Base-by-base conservation (phyloP, 2,888 invertebrate genomes). In the Microctonus brassicae region DNA sequence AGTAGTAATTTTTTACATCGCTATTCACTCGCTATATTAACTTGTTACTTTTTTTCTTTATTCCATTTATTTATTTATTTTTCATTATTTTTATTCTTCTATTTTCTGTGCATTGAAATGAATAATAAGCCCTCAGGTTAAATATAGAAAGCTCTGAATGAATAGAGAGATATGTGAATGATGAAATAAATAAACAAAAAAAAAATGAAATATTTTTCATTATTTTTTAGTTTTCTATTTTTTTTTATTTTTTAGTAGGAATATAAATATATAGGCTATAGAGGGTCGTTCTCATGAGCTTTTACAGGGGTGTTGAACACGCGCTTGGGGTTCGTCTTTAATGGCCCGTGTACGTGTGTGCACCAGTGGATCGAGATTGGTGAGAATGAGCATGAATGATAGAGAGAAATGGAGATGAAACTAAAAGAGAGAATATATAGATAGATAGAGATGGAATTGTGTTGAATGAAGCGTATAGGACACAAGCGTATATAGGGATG, bases 271-370 rank as follows among this genome's bases (percentile, higher is more conserved):
- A 36, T 61, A 13, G 34, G n/a, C 13, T 39, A 11, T 34, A 22
- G 24, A 34, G 52, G 57, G n/a, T 65, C 34, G 39, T 62, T 55
- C 36, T 22, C 29, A 29, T 20, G 13, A 13, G 34, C 34, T 33
- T 55, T 55, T 55, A 65, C 26, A 55, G 52, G 36, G 65, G 36
- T 29, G 47, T 17, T 17, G 52, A 53, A 26, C 57, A 57, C 53
- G 52, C 34, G 53, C 34, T 65, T 34, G 34, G 52, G 20, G 47
- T 34, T 65, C 53, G 65, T 65, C 65, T 65, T 65, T 65, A 65
- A 65, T 65, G 53, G 65, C 36, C 53, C 55, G 65, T 65, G 53
- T 65, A 55, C 55, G n/a, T n/a, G 53, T 65, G 65, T 52, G 65
- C 52, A 47, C 20, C 63, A 47, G 52, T 63, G 63, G 47, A 63